phyloP scores from a whole-genome alignment of 2,113 vertebrate species.

The Bettongia penicillata region DNA sequence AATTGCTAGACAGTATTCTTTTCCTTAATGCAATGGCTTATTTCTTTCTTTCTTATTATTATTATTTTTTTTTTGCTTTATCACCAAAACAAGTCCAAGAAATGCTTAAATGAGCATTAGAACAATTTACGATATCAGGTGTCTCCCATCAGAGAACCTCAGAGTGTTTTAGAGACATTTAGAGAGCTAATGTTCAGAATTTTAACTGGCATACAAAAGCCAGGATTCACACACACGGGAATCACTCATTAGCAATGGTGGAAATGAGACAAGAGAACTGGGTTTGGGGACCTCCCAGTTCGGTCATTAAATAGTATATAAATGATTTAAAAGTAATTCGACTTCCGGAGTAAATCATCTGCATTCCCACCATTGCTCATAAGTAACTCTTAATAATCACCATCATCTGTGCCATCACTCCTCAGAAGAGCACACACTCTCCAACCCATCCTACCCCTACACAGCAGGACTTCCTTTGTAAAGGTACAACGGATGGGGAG shows the following conservation, averaged over 20 bases:
- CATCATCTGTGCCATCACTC: not conserved
- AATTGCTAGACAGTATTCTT: not conserved
- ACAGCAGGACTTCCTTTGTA: not conserved
- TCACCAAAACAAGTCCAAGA: slow-evolving; percentile 40
- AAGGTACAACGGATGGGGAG: not conserved
- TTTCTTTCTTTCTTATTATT: not conserved
- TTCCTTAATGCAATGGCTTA: not conserved
- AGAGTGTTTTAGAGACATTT: slow-evolving; percentile 54
- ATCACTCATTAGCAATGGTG: slow-evolving; percentile 65
- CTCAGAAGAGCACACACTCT: not conserved
- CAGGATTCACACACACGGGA: slow-evolving; percentile 54
- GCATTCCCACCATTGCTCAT: not conserved
- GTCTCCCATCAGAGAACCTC: slow-evolving; percentile 58
- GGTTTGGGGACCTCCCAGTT: slow-evolving; percentile 51
- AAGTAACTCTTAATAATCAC: slow-evolving; percentile 17
- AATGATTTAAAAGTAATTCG: slow-evolving; percentile 41
- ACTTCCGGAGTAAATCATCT: not conserved
- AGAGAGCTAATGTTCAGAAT: slow-evolving; percentile 22
- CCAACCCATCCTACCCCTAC: not conserved
- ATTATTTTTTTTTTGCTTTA: not conserved
- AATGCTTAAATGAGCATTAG: slow-evolving; percentile 21
- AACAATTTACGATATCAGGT: slow-evolving; percentile 34
- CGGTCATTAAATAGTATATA: slow-evolving; percentile 25
- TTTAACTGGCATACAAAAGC: slow-evolving; percentile 61
- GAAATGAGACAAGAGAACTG: slow-evolving; percentile 57